A percentile compares a stretch with the other conserved stretches of the same genome.
Evolutionary conservation across 2,888 invertebrate species (phyloP).

Genomic region (Hyles lineata): DNA sequence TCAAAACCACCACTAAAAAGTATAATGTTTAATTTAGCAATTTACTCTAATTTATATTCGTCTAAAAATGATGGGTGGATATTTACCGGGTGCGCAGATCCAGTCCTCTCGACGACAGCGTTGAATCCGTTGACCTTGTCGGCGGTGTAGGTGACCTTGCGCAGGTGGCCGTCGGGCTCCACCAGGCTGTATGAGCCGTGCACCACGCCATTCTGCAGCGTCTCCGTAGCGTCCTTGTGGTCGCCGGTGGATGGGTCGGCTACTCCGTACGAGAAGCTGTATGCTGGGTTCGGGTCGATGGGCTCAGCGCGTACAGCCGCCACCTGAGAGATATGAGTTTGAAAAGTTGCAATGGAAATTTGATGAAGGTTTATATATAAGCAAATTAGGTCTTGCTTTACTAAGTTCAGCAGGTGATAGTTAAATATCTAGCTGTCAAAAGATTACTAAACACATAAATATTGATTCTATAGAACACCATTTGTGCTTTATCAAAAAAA

Average conservation of each 20-base stretch:
- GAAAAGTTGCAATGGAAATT: too few species aligned
- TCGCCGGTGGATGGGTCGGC: slow-evolving; percentile 81
- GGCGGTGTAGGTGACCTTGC: slow-evolving; percentile 82
- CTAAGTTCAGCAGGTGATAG: too few species aligned
- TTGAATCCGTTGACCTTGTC: slow-evolving; percentile 82
- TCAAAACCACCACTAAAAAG: too few species aligned
- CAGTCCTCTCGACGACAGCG: slow-evolving; percentile 81
- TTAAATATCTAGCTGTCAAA: too few species aligned
- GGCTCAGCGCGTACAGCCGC: slow-evolving; percentile 75
- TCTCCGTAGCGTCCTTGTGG: slow-evolving; percentile 80
- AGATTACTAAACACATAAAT: neutral
- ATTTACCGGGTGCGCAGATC: slow-evolving; percentile 72
- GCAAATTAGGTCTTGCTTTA: too few species aligned
- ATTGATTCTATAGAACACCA: too few species aligned
- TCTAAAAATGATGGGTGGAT: too few species aligned
- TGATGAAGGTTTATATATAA: too few species aligned
- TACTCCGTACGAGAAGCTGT: slow-evolving; percentile 82
- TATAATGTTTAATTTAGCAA: too few species aligned
- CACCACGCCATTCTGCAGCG: slow-evolving; percentile 81
- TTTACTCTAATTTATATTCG: too few species aligned
- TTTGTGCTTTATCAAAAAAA: neutral
- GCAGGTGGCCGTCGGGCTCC: slow-evolving; percentile 80
- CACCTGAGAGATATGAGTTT: slow-evolving; percentile 49
- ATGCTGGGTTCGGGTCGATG: slow-evolving; percentile 81
- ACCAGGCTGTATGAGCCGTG: slow-evolving; percentile 83